Evolutionary conservation across 1,140 invertebrate species (phyloP).

Genomic region (Steinernema khuongi): DNA sequence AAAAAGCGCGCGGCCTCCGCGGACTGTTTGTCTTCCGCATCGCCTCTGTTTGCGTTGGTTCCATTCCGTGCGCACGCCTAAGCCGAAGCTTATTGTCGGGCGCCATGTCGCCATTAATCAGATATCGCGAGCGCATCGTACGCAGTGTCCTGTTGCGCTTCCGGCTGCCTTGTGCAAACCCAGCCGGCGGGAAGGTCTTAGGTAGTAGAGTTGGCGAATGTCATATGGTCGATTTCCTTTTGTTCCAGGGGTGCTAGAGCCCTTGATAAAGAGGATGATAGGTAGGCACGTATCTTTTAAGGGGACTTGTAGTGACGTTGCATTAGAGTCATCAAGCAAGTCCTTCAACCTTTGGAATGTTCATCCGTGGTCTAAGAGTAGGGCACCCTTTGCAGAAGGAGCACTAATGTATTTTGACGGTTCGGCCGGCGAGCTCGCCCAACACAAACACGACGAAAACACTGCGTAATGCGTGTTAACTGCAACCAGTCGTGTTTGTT

Average conservation of each 20-base stretch:
- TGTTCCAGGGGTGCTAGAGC: no score
- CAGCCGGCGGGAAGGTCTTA: background rate
- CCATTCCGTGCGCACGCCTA: background rate
- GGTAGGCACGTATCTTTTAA: no score
- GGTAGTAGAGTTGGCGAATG: background rate
- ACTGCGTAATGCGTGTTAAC: background rate
- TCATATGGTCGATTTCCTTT: no score
- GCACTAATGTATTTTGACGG: background rate
- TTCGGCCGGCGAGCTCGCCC: background rate
- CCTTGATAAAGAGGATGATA: no score
- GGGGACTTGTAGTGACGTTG: no score
- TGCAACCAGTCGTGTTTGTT: background rate
- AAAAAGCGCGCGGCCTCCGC: background rate
- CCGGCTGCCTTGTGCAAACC: background rate
- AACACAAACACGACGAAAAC: background rate
- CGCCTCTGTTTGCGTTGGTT: background rate
- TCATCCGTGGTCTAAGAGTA: no score
- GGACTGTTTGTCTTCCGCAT: background rate
- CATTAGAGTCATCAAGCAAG: no score
- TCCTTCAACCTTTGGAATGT: no score
- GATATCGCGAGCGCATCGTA: background rate
- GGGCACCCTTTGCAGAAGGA: background rate
- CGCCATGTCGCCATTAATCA: background rate
- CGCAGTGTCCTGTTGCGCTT: background rate
- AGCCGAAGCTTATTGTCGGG: background rate